A percentile compares a stretch with the other conserved stretches of the same genome.
phyloP scores from a whole-genome alignment of 1,140 invertebrate species.

The Drosophila jambulina region DNA sequence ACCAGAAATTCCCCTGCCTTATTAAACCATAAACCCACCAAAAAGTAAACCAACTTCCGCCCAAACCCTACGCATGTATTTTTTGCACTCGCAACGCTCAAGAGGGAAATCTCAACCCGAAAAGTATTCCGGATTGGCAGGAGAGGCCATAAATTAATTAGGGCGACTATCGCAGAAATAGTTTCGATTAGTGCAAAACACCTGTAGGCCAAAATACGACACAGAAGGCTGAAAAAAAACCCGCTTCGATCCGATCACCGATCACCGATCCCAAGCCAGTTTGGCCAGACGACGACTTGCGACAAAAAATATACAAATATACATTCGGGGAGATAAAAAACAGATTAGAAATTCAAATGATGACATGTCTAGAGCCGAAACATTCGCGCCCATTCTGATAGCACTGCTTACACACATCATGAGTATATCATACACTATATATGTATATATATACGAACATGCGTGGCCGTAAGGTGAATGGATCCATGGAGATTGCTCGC shows the following conservation, averaged over 20 bases:
- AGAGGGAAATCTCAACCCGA: slow-evolving; percentile 31
- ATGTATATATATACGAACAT: slow-evolving; percentile 1
- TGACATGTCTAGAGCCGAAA: slow-evolving; percentile 55
- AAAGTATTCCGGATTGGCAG: slow-evolving; percentile 39
- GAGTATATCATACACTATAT: background rate
- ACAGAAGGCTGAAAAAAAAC: slow-evolving; percentile 27
- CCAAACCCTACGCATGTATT: slow-evolving; percentile 2
- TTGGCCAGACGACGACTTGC: slow-evolving; percentile 57
- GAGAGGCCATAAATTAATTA: slow-evolving; percentile 75
- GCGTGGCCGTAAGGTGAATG: slow-evolving; percentile 56
- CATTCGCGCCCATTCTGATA: slow-evolving; percentile 56
- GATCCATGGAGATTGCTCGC: slow-evolving; percentile 34
- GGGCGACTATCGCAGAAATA: slow-evolving; percentile 67
- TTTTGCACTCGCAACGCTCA: slow-evolving; percentile 24
- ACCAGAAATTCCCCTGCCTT: background rate
- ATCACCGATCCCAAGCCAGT: slow-evolving; percentile 63
- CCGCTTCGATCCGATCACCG: slow-evolving; percentile 65
- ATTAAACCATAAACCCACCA: background rate
- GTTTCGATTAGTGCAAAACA: slow-evolving; percentile 81
- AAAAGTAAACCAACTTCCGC: slow-evolving; percentile 17
- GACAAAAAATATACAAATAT: slow-evolving; percentile 34
- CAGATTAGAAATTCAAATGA: slow-evolving; percentile 81
- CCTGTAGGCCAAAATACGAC: slow-evolving; percentile 64
- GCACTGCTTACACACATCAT: slow-evolving; percentile 33
- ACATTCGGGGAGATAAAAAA: slow-evolving; percentile 66